Percentiles rank a stretch among this genome's conserved stretches.
Conservation (phyloP, 2,113 vertebrate species). For the Seriola aureovittata region DNA sequence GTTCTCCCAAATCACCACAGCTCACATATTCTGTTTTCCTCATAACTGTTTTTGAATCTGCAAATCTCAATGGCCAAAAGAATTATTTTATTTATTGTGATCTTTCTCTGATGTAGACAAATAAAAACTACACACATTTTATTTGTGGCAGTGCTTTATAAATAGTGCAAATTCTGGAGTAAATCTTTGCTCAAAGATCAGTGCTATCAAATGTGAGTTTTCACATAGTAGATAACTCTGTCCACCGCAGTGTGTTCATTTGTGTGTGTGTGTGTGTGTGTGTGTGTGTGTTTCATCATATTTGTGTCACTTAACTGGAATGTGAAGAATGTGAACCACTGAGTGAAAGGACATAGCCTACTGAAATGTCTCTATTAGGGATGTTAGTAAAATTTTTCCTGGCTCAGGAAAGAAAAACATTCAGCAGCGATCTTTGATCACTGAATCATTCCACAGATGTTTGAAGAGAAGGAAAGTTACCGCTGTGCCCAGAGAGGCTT, state of each 20-base stretch:
- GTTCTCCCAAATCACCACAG: background rate
- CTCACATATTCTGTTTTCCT: background rate
- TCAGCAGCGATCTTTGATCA: constrained; percentile 56
- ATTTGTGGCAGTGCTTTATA: background rate
- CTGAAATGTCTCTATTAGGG: constrained; percentile 53
- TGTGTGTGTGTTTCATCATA: constrained; percentile 37
- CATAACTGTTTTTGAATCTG: background rate
- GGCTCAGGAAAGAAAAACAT: constrained; percentile 61
- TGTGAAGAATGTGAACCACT: constrained; percentile 67
- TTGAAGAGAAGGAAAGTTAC: constrained; percentile 38
- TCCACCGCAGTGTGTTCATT: background rate
- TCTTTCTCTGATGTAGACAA: background rate
- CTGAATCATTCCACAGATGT: constrained; percentile 33
- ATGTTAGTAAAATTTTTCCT: constrained; percentile 56
- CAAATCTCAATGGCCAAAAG: background rate
- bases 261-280: background rate
- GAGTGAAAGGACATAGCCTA: constrained; percentile 41
- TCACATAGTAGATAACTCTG: background rate
- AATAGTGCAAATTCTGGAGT: background rate
- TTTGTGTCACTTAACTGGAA: constrained; percentile 61
- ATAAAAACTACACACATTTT: background rate
- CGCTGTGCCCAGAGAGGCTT: background rate
- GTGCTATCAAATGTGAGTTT: constrained; percentile 4
- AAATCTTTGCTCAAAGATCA: background rate
- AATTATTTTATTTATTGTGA: background rate